These are phyloP conservation scores for Sussaba pulchella DNA, from an alignment of 2,888 invertebrate genomes.

Conservation along the genomic window DNA sequence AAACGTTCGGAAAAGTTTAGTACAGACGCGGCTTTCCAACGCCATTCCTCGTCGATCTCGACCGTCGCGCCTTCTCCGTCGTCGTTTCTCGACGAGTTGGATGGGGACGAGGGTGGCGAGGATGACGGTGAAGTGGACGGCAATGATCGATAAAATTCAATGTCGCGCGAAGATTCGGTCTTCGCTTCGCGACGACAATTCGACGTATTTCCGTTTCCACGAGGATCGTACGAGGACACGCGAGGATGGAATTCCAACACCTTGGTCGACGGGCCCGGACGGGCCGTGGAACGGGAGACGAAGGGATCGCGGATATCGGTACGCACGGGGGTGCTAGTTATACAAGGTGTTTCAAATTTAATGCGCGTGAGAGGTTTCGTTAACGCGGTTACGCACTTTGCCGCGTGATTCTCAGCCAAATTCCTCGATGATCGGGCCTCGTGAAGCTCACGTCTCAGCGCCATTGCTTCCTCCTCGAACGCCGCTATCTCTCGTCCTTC, in stretches of 20 bases:
- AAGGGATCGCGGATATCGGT: conserved; percentile 69
- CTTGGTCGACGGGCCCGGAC: conserved; percentile 36
- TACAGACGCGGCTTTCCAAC: conserved; percentile 47
- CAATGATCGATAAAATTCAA: conserved; percentile 41
- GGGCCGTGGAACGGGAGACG: conserved; percentile 36
- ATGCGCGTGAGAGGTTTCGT: conserved; percentile 75
- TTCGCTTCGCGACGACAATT: conserved; percentile 39
- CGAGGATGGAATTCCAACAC: conserved; percentile 27
- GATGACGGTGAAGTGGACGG: conserved; percentile 57
- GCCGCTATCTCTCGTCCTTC: conserved; percentile 82
- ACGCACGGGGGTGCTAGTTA: conserved; percentile 82
- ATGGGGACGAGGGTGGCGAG: conserved; percentile 60
- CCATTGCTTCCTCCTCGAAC: conserved; percentile 82
- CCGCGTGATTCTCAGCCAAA: conserved; percentile 77
- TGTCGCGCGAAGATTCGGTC: conserved; percentile 37
- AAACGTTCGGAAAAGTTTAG: conserved; percentile 8
- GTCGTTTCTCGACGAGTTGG: conserved; percentile 69
- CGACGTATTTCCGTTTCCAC: not conserved
- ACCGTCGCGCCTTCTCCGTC: conserved; percentile 51
- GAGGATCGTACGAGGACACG: not conserved
- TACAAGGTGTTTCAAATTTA: conserved; percentile 77
- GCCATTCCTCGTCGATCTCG: conserved; percentile 64
- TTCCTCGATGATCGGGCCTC: conserved; percentile 81
- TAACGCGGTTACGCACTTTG: conserved; percentile 82
- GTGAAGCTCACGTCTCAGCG: conserved; percentile 81